These are phyloP conservation scores for Medauroidea extradentata DNA, from an alignment of 1,140 invertebrate genomes.

Conservation along the genomic window DNA sequence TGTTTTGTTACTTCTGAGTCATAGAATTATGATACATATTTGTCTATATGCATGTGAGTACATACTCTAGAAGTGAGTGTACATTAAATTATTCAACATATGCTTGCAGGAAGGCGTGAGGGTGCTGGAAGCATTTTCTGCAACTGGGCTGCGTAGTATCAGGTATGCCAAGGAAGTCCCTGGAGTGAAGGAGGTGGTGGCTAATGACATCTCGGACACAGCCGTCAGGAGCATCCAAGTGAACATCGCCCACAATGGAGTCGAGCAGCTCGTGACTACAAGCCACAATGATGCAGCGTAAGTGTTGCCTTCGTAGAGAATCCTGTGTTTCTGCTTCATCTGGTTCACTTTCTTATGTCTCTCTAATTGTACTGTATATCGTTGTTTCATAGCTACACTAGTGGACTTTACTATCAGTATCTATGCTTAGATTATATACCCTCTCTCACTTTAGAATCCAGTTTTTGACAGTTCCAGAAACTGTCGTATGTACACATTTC, in stretches of 20 bases:
- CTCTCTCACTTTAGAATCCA: too few species aligned
- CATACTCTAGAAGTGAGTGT: too few species aligned
- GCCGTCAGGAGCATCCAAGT: slow-evolving; percentile 82
- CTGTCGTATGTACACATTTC: too few species aligned
- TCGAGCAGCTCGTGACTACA: slow-evolving; percentile 67
- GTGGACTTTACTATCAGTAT: too few species aligned
- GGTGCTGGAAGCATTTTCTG: slow-evolving; percentile 92
- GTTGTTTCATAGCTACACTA: too few species aligned
- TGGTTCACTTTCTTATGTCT: slow-evolving; percentile 1
- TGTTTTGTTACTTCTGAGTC: too few species aligned
- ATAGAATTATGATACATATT: too few species aligned
- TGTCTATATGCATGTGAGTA: too few species aligned
- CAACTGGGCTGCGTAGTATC: slow-evolving; percentile 91
- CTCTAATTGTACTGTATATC: too few species aligned
- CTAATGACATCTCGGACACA: slow-evolving; percentile 88
- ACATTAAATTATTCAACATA: too few species aligned
- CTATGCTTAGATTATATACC: too few species aligned
- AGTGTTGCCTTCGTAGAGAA: slow-evolving; percentile 25
- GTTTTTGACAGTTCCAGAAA: too few species aligned
- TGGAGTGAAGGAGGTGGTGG: slow-evolving; percentile 75
- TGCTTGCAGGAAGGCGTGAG: slow-evolving; percentile 56
- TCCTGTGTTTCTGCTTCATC: neutral
- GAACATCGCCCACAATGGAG: slow-evolving; percentile 77
- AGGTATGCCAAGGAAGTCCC: slow-evolving; percentile 93
- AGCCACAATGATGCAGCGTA: slow-evolving; percentile 80